phyloP scores from a whole-genome alignment of 2,113 vertebrate genomes.

The Barnardius zonarius region DNA sequence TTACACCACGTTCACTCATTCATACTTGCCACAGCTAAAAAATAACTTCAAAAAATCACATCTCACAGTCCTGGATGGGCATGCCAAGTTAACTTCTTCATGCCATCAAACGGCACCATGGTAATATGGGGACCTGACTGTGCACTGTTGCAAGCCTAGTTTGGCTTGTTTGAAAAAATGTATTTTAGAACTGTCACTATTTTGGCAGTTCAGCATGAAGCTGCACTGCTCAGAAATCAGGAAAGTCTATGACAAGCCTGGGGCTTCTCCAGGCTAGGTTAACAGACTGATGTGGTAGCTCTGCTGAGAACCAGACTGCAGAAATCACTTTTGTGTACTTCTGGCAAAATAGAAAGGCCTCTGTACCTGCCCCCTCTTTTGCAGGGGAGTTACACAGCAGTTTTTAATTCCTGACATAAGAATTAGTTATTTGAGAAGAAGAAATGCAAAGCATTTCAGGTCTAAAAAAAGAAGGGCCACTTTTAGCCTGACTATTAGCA shows the following conservation, averaged over 20 bases:
- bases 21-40: background rate
- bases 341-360: background rate
- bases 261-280: background rate
- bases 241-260: fast-evolving
- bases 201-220: background rate
- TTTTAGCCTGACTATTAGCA: background rate
- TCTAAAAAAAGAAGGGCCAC: background rate
- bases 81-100: background rate
- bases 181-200: background rate
- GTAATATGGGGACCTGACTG: background rate
- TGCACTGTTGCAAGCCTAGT: background rate
- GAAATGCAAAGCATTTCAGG: background rate
- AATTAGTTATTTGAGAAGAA: background rate
- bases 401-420: background rate
- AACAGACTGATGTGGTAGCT: background rate
- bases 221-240: fast-evolving
- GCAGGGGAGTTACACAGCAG: background rate
- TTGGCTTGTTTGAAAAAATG: background rate
- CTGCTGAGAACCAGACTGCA: background rate
- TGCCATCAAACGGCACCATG: background rate
- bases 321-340: background rate
- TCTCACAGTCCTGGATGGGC: background rate
- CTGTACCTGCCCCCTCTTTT: background rate
- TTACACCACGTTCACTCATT: background rate
- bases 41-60: background rate